These are phyloP conservation scores for Petrosia ficiformis DNA, from an alignment of 37 sponge, comb jelly and placozoan species.

Conservation along the genomic window DNA sequence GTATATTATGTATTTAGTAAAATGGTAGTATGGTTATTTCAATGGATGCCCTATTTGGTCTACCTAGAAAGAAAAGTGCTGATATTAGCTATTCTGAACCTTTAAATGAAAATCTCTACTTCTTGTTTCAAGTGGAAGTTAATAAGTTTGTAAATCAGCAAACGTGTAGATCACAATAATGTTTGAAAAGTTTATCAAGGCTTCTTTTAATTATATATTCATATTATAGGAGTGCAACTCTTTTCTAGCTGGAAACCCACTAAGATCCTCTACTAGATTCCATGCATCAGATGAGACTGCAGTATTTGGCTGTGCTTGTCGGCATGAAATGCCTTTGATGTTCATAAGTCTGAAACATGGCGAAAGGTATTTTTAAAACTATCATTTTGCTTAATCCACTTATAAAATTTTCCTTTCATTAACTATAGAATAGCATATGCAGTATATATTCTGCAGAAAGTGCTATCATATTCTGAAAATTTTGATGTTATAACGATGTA, in stretches of 20 bases:
- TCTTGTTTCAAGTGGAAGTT: constrained; percentile 9
- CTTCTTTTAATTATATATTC: background rate
- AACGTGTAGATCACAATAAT: background rate
- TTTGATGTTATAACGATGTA: constrained; percentile 1
- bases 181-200: background rate
- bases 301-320: constrained; percentile 35
- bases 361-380: constrained; percentile 10
- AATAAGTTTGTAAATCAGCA: background rate
- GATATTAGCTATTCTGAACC: constrained; percentile 1
- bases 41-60: constrained; percentile 37
- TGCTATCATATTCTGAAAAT: background rate
- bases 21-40: constrained; percentile 10
- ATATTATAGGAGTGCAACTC: constrained; percentile 13
- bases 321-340: constrained; percentile 31
- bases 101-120: constrained; percentile 12
- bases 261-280: constrained; percentile 11
- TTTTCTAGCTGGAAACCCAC: constrained; percentile 20
- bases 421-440: background rate
- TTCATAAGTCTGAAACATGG: constrained; percentile 32
- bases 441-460: too few species aligned
- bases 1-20: background rate
- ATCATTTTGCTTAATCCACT: background rate
- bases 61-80: constrained; percentile 22
- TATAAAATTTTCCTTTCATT: background rate
- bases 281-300: constrained; percentile 34